Percentiles rank a stretch among this genome's conserved stretches.
Conservation (phyloP, 2,888 invertebrate species). For the Ophion obscuratus region DNA sequence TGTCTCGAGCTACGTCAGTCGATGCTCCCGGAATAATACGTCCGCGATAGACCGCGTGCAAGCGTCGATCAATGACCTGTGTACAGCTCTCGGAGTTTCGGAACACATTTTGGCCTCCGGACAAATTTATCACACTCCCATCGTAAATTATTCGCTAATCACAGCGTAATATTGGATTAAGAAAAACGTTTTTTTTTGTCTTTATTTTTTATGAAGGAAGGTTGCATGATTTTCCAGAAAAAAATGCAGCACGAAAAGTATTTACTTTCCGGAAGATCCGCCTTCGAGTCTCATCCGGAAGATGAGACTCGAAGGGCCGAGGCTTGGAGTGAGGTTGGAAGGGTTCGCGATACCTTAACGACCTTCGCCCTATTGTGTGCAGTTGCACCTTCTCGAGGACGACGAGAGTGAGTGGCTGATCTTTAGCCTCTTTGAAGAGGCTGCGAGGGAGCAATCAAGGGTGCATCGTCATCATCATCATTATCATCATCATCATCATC, state of each 20-base stretch:
- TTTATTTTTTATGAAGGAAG: too few relatives aligned
- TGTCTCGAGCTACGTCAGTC: background rate
- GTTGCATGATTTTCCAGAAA: too few relatives aligned
- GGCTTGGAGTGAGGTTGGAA: too few relatives aligned
- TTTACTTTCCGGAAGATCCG: background rate
- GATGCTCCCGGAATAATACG: background rate
- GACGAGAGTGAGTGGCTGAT: conserved; percentile 76
- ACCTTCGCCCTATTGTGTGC: background rate
- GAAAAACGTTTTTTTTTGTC: too few relatives aligned
- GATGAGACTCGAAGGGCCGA: background rate
- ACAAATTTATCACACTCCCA: too few relatives aligned
- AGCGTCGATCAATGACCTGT: background rate
- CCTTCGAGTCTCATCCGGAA: background rate
- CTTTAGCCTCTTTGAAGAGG: conserved; percentile 59
- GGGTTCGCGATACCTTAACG: background rate
- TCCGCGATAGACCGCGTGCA: conserved; percentile 19
- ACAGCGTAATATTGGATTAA: too few relatives aligned
- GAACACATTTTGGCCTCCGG: too few relatives aligned
- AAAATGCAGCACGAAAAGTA: too few relatives aligned
- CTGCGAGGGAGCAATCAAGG: background rate
- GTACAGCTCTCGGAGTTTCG: background rate
- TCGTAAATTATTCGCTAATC: too few relatives aligned
- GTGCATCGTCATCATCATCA: background rate
- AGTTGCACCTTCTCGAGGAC: conserved; percentile 42
- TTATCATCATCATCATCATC: too few relatives aligned